Conservation (phyloP, 2,797 vertebrate species). For the Smutsia gigantea region DNA sequence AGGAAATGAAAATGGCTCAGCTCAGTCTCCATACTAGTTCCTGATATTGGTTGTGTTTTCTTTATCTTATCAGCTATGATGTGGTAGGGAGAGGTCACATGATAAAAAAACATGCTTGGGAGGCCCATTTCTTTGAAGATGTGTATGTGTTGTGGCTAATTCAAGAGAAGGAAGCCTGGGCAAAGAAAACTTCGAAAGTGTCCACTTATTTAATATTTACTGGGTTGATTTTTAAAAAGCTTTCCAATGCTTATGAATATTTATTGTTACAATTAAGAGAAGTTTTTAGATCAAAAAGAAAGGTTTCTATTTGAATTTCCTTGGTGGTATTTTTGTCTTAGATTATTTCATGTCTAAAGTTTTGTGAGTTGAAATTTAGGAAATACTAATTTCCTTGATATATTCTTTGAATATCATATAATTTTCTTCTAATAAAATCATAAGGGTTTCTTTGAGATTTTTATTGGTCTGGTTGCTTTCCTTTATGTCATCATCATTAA, state of each 20-base stretch:
- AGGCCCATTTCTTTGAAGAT: not conserved
- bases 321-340: conserved; percentile 31
- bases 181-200: not conserved
- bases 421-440: conserved; percentile 7
- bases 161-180: not conserved
- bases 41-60: not conserved
- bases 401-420: conserved; percentile 29
- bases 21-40: not conserved
- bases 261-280: conserved; percentile 38
- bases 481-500: not conserved
- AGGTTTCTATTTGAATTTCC: conserved; percentile 47
- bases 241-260: conserved; percentile 42
- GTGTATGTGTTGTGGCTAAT: not conserved
- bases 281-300: conserved; percentile 55
- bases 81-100: not conserved
- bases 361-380: conserved; percentile 62
- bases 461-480: conserved; percentile 17
- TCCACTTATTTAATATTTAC: not conserved
- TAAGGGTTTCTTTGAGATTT: not conserved
- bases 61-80: not conserved
- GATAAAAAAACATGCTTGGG: not conserved
- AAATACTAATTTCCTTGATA: conserved; percentile 50
- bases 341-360: conserved; percentile 40
- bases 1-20: not conserved
- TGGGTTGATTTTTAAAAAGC: not conserved